Evolutionary conservation across 2,888 invertebrate genomes (phyloP), one percentile per base, ranked within the genome.

Genomic region (Orthosia gracilis): DNA sequence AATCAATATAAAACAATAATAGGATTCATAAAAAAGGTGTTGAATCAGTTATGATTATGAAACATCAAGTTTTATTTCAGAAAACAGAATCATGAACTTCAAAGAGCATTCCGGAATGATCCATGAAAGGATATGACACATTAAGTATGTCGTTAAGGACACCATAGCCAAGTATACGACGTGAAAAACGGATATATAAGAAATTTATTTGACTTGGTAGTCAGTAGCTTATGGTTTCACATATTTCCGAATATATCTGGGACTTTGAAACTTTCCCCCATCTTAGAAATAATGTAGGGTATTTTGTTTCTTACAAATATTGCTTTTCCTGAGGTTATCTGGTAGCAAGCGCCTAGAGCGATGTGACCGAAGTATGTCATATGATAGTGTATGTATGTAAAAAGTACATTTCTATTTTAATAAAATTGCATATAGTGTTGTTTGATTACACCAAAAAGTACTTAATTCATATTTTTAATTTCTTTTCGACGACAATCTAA

Each of bases 101-200:
- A 23, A 70, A 69, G 45, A 55, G 67, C 64, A 64, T 76, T 80
- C 65, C 18, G 52, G 40, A 23, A 54, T 50, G 62, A 49, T n/a
- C 31, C 57, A 66, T 80, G 69, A 80, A 79, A 59, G 23, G 57
- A 52, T 31, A 74, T 62, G 64, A 74, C 67, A 59, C 69, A 82
- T 82, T 80, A 80, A 82, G 66, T 63, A 58, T 71, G 66, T 68
- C 67, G 67, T 82, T 81, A 65, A n/a, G 47, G 61, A 68, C 54
- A 45, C 59, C 61, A 55, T 79, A 17, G 21, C 23, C 57, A 47
- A 69, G 69, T 68, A 74, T 83, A 74, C 54, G 59, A 80, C n/a
- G 58, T 70, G 69, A 54, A 64, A 71, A 45, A 64, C 31, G 45
- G 26, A 57, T 65, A 68, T 83, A 83, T 66, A 78, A 82, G 13